Base-by-base conservation (phyloP, 2,797 vertebrate species). In the Periophthalmus magnuspinnatus region DNA sequence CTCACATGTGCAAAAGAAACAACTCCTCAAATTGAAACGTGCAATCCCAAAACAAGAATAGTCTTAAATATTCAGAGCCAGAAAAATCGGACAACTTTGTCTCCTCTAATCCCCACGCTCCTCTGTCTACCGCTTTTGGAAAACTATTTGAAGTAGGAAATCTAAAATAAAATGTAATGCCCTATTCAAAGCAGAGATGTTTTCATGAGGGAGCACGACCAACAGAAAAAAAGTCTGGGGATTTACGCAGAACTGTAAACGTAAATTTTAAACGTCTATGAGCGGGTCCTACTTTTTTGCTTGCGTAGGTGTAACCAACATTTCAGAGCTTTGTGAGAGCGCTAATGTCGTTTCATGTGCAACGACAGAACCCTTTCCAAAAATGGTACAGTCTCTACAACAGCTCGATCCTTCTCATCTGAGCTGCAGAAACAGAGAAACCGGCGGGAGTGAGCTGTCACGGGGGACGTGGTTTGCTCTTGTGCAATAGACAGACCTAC, bases 381-480 rank as follows among this genome's bases (percentile, higher is more conserved):
- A 65, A 71, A 68, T 55, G 45, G 48, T 33, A 52, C 19, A 65
- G 71, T 8, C 19, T 32, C 50, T 32, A 55, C 21, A 67, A 34
- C 28, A n/a, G 28, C 24, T 47, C 8, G 2, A 21, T 41, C 54
- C 19, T 32, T 1, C 6, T 5, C 17, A 65, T 65, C 47, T 55
- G 14, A 11, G 66, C 28, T 65, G 21, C 52, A 55, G 38, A 56
- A 68, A 69, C 33, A 55, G 36, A 41, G 38, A 11, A 41, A 41
- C 38, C 10, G 47, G 16, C 68, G 41, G 32, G 67, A 58, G 38
- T 77, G 67, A 75, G 65, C 66, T 69, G 60, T 67, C 70, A 74
- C 45, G 22, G 54, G 6, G 45, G 69, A 50, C 56, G 54, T 64
- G 66, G 38, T 24, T 58, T 5, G 9, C 22, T 5, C 69, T 54